Percentiles rank a stretch among this genome's conserved stretches.
Evolutionary conservation across 2,888 invertebrate species (phyloP).

Genomic region (Tanaodytes sp.): DNA sequence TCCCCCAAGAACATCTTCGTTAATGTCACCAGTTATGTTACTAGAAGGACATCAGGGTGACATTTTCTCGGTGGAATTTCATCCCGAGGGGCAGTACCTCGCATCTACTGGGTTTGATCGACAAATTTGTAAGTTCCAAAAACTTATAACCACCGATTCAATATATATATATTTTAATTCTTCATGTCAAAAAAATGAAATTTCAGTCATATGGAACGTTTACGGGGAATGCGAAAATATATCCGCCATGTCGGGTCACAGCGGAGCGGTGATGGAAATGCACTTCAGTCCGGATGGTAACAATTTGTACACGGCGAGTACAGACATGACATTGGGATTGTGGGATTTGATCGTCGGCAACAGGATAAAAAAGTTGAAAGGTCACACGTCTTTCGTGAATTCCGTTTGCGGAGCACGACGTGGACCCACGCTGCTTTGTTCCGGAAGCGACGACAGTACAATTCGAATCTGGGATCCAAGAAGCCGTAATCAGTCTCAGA

Average conservation of each 20-base stretch:
- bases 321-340: conserved; percentile 94
- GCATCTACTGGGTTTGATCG: conserved; percentile 96
- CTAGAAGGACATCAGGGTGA: conserved; percentile 98
- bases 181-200: neutral
- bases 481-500: conserved; percentile 84
- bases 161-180: neutral
- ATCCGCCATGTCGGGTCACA: conserved; percentile 93
- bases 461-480: conserved; percentile 95
- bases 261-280: conserved; percentile 95
- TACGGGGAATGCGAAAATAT: conserved; percentile 99
- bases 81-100: conserved; percentile 95
- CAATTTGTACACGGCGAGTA: conserved; percentile 91
- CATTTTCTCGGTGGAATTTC: conserved; percentile 93
- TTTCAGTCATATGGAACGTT: conserved; percentile 92
- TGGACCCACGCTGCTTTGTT: conserved; percentile 92
- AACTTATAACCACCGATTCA: neutral
- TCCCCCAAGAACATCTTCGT: conserved; percentile 87
- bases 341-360: conserved; percentile 95
- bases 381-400: conserved; percentile 85
- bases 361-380: conserved; percentile 91
- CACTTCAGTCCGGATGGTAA: conserved; percentile 89
- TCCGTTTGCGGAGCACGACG: conserved; percentile 83
- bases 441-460: conserved; percentile 95
- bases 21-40: conserved; percentile 95
- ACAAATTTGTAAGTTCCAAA: conserved; percentile 72